Base-by-base conservation (phyloP, 2,888 invertebrate species). In the Crematogaster levior region DNA sequence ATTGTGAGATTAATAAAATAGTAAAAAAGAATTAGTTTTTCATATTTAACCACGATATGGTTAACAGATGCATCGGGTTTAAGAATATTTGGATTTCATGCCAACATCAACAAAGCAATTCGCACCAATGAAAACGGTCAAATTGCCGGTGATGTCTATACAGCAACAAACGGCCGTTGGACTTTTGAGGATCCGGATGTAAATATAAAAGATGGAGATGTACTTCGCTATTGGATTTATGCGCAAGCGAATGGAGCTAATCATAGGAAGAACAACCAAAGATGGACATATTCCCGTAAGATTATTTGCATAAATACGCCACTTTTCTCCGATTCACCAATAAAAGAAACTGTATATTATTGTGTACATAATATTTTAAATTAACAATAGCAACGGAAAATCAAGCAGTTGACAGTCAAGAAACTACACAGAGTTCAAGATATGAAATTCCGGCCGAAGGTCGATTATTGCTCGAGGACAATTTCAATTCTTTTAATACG, bases 31-130 rank as follows among this genome's bases (percentile, higher is more conserved):
- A 58, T 15, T 72, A 60, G 3, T n/a, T n/a, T 73, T 73, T 60
- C 5, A 15, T 15, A 73, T 60, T 40, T 43, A 60, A 21, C 1
- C 15, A 60, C 15, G 21, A 58, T 51, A n/a, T 18, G 24, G 12
- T 77, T 61, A 66, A 43, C 66, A 93, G 97, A 96, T 92, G 94
- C 94, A 34, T 91, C 95, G 3, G 96, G 95, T 1, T 89, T 96
- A 0, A 94, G 94, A 68, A 91, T 96, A 7, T 96, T 97, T 90
- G 96, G 95, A 0, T 97, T 97, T 92, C 96, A 97, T 93, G 96
- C 96, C 0, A 96, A 96, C 85, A 90, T 96, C 21, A 97, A 97
- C 92, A 94, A 95, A 37, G 90, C 92, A 0, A 96, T 97, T 82
- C 92, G 86, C 0, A 89, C 92, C 1, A 94, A 94, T 9, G 95